Percentiles rank a stretch among this genome's conserved stretches.
phyloP scores from a whole-genome alignment of 2,888 invertebrate species.

The Sesamia inferens region DNA sequence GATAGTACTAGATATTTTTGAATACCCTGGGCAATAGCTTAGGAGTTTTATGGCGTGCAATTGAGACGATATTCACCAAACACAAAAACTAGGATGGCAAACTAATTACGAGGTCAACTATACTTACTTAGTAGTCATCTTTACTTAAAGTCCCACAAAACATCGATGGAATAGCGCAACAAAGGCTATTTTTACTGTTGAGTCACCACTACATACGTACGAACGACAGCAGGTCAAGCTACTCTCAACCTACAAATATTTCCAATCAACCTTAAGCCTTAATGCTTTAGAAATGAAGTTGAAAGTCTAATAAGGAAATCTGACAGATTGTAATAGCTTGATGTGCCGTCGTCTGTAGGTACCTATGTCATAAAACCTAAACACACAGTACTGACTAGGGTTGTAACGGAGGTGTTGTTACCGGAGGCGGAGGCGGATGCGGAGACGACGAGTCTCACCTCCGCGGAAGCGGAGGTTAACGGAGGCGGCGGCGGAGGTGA shows the following conservation, averaged over 20 bases:
- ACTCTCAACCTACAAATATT: too few relatives aligned
- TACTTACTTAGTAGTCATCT: background rate
- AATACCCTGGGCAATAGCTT: background rate
- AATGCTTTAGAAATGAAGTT: too few relatives aligned
- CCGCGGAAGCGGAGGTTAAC: too few relatives aligned
- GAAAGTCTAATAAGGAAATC: too few relatives aligned
- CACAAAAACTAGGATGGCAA: background rate
- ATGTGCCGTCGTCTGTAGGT: too few relatives aligned
- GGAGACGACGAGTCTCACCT: too few relatives aligned
- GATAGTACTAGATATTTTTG: background rate
- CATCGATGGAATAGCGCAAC: background rate
- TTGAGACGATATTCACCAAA: background rate
- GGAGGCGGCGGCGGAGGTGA: too few relatives aligned
- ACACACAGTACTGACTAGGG: conserved; percentile 18
- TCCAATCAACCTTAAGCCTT: too few relatives aligned
- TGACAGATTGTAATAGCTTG: too few relatives aligned
- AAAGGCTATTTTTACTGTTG: background rate
- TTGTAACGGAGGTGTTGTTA: too few relatives aligned
- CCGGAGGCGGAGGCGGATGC: too few relatives aligned
- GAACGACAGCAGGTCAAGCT: too few relatives aligned
- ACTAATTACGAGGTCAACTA: background rate
- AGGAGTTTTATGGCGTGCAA: background rate
- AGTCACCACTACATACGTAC: background rate
- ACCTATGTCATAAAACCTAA: conserved; percentile 17
- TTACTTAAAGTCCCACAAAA: background rate